Evolutionary conservation across 2,797 vertebrate species (phyloP).

Genomic region (Gambelia wislizenii): DNA sequence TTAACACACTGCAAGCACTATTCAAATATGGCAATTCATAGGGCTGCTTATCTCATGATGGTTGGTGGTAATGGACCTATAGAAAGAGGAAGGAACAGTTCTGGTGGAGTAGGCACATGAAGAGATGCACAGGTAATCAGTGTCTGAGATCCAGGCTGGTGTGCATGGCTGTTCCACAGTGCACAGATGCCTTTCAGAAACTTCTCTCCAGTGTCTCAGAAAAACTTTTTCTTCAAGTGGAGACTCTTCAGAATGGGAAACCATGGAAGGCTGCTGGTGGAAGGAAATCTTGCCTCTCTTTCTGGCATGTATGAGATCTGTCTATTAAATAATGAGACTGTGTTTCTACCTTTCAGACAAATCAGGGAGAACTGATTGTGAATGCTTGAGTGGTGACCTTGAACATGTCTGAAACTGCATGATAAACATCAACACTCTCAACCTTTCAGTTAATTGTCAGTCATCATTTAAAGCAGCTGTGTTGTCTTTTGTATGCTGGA

Average conservation of each 20-base stretch:
- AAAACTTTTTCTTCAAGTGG: background rate
- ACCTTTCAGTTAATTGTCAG: no score
- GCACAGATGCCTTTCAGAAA: background rate
- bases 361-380: no score
- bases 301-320: no score
- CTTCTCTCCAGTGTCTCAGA: background rate
- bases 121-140: no score
- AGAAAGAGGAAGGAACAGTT: background rate
- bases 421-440: no score
- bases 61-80: background rate
- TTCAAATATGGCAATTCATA: background rate
- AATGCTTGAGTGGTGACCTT: no score
- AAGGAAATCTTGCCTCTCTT: background rate
- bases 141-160: background rate
- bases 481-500: no score
- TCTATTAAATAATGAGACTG: no score
- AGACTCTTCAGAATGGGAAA: background rate
- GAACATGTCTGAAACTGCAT: no score
- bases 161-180: no score
- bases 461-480: no score
- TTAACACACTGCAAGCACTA: background rate
- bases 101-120: background rate
- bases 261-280: background rate
- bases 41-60: background rate
- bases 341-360: no score